Evolutionary conservation across 1,140 invertebrate species (phyloP).

Genomic region (Ctenoplectra terminalis): DNA sequence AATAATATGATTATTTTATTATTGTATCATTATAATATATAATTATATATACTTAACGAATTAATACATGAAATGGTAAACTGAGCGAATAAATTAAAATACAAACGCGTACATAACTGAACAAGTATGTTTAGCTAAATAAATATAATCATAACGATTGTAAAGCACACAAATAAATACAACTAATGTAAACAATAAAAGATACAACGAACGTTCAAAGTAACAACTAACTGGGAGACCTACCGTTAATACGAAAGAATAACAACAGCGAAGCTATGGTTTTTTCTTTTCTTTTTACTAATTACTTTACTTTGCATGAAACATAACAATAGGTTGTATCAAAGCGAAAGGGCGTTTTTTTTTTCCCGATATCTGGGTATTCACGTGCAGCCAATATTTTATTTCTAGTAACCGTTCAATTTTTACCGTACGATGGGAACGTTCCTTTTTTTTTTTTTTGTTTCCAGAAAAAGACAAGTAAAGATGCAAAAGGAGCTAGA

Average conservation of each 20-base stretch:
- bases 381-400: neutral
- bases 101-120: neutral
- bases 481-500: conserved; percentile 95
- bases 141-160: neutral
- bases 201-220: neutral
- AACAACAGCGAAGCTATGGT: conserved; percentile 14
- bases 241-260: conserved; percentile 10
- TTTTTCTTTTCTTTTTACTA: too few relatives aligned
- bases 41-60: neutral
- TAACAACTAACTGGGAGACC: conserved; percentile 8
- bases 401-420: neutral
- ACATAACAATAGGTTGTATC: conserved; percentile 15
- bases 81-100: neutral
- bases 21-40: too few relatives aligned
- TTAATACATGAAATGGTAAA: neutral
- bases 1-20: too few relatives aligned
- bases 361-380: conserved; percentile 26
- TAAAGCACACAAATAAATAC: neutral
- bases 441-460: conserved; percentile 42
- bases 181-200: conserved; percentile 27
- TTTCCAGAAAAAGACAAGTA: conserved; percentile 92
- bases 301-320: conserved; percentile 27
- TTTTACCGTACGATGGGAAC: neutral
- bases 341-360: conserved; percentile 20
- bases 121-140: neutral